Base-by-base conservation (phyloP, 1,140 invertebrate genomes). In the Nasonia longicornis region DNA sequence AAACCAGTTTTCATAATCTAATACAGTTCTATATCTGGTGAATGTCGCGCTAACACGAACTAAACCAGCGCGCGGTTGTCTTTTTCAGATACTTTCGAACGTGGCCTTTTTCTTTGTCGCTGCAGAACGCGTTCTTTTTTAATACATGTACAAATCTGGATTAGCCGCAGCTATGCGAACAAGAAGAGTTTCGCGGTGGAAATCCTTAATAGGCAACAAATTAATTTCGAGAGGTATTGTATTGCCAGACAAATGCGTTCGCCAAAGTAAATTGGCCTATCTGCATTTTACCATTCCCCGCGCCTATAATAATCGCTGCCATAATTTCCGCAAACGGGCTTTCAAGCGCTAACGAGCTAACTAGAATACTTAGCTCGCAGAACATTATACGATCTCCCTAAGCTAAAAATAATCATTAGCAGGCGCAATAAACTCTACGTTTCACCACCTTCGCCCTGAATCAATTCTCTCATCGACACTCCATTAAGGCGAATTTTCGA, bases 1-100 rank as follows among this genome's bases (percentile, higher is more conserved):
- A 67, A 79, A 79, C 70, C 77, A 64, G 77, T 79, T 79, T 79
- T 72, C 69, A 71, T 71, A 73, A 79, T 66, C 35, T 26, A 66
- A 72, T 52, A 64, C 35, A 72, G 2, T 70, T 64, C 48, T 42
- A 42, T 29, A 42, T 52, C 16, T 63, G 58, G 77, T 64, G 69
- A 79, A 79, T 73, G 70, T 66, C 58, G 70, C 77, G 29, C 52
- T 79, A 26, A 31, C 31, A 29, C 70, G 52, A 79, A 64, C 67
- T 52, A 71, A 31, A 48, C 76, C 42, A 8, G 22, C 38, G 8
- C 11, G 31, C 2, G 4, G 31, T 77, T 70, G 12, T 20, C 11
- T 76, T 64, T 52, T 45, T 38, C 35, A 29, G 10, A 67, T 67
- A 67, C 66, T 67, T 31, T 31, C 66, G 66, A 67, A n/a, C 29